phyloP scores from a whole-genome alignment of 2,888 invertebrate species.

The Masnerella sp. region DNA sequence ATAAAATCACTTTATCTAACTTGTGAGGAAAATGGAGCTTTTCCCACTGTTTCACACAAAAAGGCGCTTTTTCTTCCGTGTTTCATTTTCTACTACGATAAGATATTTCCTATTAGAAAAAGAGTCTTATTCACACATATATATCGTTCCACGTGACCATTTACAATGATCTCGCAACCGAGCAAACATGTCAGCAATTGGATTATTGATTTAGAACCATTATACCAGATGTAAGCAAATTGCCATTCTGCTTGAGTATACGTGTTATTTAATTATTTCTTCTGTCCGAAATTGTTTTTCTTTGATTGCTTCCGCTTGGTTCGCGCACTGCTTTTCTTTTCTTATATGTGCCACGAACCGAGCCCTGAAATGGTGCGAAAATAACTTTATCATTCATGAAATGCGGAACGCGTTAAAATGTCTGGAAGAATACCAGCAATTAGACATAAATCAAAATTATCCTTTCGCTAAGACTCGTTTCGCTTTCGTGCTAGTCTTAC shows the following conservation, averaged over 20 bases:
- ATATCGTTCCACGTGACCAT: slow-evolving; percentile 14
- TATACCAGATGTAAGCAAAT: slow-evolving; percentile 15
- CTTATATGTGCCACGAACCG: slow-evolving; percentile 9
- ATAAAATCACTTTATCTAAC: slow-evolving; percentile 8
- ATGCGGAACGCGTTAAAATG: slow-evolving; percentile 66
- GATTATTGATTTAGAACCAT: slow-evolving; percentile 4
- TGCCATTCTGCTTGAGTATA: background rate
- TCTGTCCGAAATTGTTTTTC: slow-evolving; percentile 10
- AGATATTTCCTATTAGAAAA: too few species aligned
- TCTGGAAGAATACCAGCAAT: slow-evolving; percentile 68
- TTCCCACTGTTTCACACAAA: too few species aligned
- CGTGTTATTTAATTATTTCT: slow-evolving; percentile 20
- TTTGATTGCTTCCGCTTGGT: slow-evolving; percentile 16
- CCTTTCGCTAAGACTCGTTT: slow-evolving; percentile 55
- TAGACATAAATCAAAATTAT: slow-evolving; percentile 72
- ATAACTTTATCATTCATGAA: slow-evolving; percentile 70
- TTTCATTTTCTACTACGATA: too few species aligned
- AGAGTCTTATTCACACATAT: slow-evolving; percentile 6
- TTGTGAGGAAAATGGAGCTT: too few species aligned
- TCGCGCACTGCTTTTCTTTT: slow-evolving; percentile 10
- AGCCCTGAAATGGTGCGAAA: slow-evolving; percentile 53
- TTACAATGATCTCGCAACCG: slow-evolving; percentile 10
- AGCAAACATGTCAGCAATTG: background rate
- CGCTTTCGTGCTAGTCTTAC: slow-evolving; percentile 25
- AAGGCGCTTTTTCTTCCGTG: too few species aligned